These are phyloP conservation scores for Blastobasis lacticolella DNA, from an alignment of 2,888 invertebrate species.

Conservation along the genomic window DNA sequence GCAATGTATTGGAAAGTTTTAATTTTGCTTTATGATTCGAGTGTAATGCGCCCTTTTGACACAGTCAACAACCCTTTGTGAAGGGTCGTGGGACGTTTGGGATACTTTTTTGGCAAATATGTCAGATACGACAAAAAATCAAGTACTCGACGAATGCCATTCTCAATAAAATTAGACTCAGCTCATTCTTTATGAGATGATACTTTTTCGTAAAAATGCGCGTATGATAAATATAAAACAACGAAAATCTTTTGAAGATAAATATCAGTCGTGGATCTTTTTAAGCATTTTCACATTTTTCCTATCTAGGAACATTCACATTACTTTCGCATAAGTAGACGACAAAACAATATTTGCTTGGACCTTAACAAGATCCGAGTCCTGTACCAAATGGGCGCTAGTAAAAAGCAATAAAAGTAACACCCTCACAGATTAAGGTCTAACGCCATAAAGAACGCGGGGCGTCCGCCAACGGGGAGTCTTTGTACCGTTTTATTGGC, in stretches of 20 bases:
- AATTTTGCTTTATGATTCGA: conserved; percentile 69
- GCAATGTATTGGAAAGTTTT: conserved; percentile 72
- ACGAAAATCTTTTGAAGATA: conserved; percentile 7
- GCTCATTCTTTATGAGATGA: no score
- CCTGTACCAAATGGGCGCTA: conserved; percentile 18
- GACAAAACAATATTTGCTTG: no score
- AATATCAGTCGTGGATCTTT: no score
- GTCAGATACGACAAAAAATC: background rate
- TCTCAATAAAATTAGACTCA: background rate
- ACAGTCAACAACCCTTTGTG: conserved; percentile 7
- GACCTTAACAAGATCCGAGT: no score
- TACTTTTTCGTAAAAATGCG: no score
- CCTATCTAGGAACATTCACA: background rate
- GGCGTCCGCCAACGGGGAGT: conserved; percentile 32
- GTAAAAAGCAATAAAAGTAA: conserved; percentile 49
- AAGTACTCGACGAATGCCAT: background rate
- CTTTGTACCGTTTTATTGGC: conserved; percentile 63
- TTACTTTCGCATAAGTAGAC: background rate
- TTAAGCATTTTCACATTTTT: conserved; percentile 1
- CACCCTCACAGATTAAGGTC: conserved; percentile 50
- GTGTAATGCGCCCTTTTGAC: conserved; percentile 34
- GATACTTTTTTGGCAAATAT: background rate
- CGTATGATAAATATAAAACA: no score
- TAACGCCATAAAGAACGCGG: conserved; percentile 47
- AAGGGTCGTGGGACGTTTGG: conserved; percentile 6